These are phyloP conservation scores for Hystrix cristata DNA, from an alignment of 2,113 vertebrate genomes.

Conservation along the genomic window DNA sequence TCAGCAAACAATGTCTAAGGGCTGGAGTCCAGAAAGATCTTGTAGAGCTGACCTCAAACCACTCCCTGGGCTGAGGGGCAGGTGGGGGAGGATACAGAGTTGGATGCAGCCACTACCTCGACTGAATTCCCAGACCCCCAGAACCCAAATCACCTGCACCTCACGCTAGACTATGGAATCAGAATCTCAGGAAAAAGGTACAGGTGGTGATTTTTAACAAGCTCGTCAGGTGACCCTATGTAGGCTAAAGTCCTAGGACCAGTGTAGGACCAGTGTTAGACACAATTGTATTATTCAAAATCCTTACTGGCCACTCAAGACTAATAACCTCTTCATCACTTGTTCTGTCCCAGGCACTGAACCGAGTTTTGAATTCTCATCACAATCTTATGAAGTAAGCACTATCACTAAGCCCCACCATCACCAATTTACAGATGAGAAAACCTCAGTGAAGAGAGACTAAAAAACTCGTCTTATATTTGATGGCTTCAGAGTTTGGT, in stretches of 20 bases:
- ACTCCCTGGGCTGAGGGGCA: too few species aligned
- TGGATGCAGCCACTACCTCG: too few species aligned
- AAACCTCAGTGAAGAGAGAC: neutral
- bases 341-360: neutral
- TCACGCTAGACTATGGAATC: neutral
- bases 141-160: neutral
- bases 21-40: neutral
- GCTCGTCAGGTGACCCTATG: neutral
- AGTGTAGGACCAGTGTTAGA: neutral
- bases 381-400: neutral
- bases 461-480: neutral
- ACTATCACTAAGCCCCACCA: neutral
- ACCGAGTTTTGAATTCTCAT: neutral
- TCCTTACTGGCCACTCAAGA: neutral
- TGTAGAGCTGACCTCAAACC: neutral
- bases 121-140: neutral
- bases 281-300: neutral
- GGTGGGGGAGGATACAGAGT: accelerated
- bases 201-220: neutral
- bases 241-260: neutral
- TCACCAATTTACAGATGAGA: neutral
- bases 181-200: neutral
- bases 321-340: neutral
- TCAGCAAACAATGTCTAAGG: neutral
- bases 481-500: neutral